Conservation (phyloP, 2,888 invertebrate species). For the Noctuana brunneofusca region DNA sequence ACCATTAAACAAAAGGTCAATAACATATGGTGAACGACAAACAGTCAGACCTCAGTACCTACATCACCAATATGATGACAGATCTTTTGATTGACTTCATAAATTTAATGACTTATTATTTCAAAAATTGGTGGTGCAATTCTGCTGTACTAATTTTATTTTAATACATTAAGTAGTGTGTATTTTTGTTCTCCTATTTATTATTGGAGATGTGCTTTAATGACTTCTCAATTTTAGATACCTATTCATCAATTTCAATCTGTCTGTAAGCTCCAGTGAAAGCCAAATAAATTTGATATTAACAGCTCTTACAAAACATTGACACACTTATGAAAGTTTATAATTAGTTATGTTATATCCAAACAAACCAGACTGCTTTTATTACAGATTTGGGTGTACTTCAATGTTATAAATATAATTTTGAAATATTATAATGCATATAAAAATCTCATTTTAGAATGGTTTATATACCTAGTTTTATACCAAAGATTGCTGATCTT, state of each 20-base stretch:
- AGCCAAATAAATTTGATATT: too few relatives aligned
- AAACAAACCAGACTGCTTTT: too few relatives aligned
- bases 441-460: neutral
- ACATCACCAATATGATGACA: constrained; percentile 51
- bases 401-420: too few relatives aligned
- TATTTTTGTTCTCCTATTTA: neutral
- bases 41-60: constrained; percentile 35
- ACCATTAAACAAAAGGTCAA: constrained; percentile 52
- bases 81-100: constrained; percentile 59
- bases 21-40: constrained; percentile 49
- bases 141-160: neutral
- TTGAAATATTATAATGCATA: too few relatives aligned
- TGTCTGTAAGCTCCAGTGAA: too few relatives aligned
- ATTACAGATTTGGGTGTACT: too few relatives aligned
- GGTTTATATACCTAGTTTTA: neutral
- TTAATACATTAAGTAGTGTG: neutral
- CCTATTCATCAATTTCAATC: too few relatives aligned
- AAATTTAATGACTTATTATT: neutral
- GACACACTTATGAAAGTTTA: too few relatives aligned
- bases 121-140: constrained; percentile 5
- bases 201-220: neutral
- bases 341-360: too few relatives aligned
- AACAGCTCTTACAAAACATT: too few relatives aligned
- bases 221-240: neutral
- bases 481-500: neutral